These are phyloP conservation scores for Tragelaphus imberbis DNA, from an alignment of 2,113 vertebrate species.

Conservation along the genomic window DNA sequence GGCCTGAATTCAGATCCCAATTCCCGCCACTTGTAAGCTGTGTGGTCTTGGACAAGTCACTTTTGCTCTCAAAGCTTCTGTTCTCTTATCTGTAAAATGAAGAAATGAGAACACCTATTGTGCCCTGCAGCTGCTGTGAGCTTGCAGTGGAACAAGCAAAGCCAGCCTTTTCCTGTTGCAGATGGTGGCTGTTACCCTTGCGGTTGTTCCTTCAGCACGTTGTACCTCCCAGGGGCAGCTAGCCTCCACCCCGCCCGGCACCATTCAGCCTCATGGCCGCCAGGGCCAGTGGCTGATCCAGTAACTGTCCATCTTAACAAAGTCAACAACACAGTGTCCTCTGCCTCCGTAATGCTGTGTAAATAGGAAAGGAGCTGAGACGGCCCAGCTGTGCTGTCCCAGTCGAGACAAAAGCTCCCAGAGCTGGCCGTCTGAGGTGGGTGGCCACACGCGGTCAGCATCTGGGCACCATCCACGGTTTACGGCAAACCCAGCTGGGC, in stretches of 20 bases:
- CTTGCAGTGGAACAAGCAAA: neutral
- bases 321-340: neutral
- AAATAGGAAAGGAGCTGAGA: neutral
- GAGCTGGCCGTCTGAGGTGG: neutral
- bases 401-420: neutral
- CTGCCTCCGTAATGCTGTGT: neutral
- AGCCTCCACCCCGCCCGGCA: neutral
- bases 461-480: slow-evolving; percentile 12
- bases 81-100: neutral
- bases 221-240: neutral
- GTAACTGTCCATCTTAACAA: neutral
- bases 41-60: neutral
- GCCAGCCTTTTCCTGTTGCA: neutral
- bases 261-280: neutral
- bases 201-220: fast-evolving
- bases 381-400: neutral
- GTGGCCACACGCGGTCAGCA: neutral
- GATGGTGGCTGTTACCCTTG: neutral
- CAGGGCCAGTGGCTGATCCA: neutral
- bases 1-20: neutral
- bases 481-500: neutral
- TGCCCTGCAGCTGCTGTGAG: fast-evolving
- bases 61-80: neutral
- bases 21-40: neutral
- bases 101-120: neutral